phyloP scores from a whole-genome alignment of 2,113 vertebrate genomes.

The Elanus axillaris region DNA sequence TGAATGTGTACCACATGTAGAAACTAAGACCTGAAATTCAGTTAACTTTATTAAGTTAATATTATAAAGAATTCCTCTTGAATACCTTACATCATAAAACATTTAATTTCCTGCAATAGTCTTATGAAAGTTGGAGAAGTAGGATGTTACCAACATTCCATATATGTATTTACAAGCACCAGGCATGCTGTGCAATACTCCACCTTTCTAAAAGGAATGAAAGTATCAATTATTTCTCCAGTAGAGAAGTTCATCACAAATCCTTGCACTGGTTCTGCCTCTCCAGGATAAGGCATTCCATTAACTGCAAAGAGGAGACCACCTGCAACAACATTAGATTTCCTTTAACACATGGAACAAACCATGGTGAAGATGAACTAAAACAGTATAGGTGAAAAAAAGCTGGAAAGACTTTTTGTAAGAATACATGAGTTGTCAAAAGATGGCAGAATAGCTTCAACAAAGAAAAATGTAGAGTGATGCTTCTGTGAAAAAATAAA shows the following conservation, averaged over 20 bases:
- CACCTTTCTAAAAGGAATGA: slow-evolving; percentile 88
- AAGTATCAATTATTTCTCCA: slow-evolving; percentile 86
- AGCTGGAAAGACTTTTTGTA: neutral
- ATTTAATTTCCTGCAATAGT: neutral
- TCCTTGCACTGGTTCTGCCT: slow-evolving; percentile 76
- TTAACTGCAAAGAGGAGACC: slow-evolving; percentile 90
- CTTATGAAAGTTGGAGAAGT: neutral
- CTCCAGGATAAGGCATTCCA: slow-evolving; percentile 78
- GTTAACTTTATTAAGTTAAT: neutral
- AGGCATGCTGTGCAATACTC: neutral
- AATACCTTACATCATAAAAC: neutral
- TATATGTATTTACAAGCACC: neutral
- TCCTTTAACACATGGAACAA: neutral
- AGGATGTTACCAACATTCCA: neutral
- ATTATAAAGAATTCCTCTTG: neutral
- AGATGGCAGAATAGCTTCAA: neutral
- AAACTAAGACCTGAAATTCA: neutral
- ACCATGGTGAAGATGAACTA: neutral
- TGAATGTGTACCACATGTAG: neutral
- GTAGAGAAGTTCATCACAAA: slow-evolving; percentile 92
- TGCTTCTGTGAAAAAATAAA: neutral
- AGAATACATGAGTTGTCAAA: neutral
- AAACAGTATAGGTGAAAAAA: too few species aligned
- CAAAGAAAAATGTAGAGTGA: neutral
- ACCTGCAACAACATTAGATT: slow-evolving; percentile 68